These are phyloP conservation scores for Poecilia velifera DNA, from an alignment of 2,797 vertebrate genomes.

Conservation along the genomic window DNA sequence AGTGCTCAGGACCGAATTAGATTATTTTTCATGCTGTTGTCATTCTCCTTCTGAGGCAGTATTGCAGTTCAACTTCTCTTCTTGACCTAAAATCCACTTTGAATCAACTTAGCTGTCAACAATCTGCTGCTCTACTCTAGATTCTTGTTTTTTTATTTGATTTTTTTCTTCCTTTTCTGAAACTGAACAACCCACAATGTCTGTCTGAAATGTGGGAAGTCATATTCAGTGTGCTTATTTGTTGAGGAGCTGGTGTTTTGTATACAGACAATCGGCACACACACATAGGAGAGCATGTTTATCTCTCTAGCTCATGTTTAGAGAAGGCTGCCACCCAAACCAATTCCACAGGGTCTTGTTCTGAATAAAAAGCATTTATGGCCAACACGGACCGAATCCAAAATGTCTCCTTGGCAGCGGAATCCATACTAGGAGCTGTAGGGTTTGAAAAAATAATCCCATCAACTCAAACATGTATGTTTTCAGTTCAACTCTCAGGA, in stretches of 20 bases:
- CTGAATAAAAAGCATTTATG: slow-evolving; percentile 58
- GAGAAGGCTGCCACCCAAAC: slow-evolving; percentile 51
- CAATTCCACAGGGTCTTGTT: slow-evolving; percentile 49
- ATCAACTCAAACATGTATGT: slow-evolving; percentile 37
- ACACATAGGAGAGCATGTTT: slow-evolving; percentile 34
- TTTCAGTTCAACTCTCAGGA: slow-evolving; percentile 21
- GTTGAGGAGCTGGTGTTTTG: slow-evolving; percentile 49
- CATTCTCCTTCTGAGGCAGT: slow-evolving; percentile 32
- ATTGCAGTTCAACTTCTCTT: slow-evolving; percentile 44
- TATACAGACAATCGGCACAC: slow-evolving; percentile 33
- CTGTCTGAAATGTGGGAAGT: slow-evolving; percentile 34
- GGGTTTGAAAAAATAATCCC: slow-evolving; percentile 37
- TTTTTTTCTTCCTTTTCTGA: background rate
- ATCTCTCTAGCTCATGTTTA: slow-evolving; percentile 54
- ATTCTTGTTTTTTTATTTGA: slow-evolving; percentile 25
- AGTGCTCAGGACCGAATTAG: slow-evolving; percentile 45
- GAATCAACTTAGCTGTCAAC: slow-evolving; percentile 52
- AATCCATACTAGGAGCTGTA: slow-evolving; percentile 17
- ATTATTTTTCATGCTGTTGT: slow-evolving; percentile 63
- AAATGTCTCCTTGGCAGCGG: slow-evolving; percentile 36
- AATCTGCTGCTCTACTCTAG: slow-evolving; percentile 19
- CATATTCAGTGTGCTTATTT: slow-evolving; percentile 50
- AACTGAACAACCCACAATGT: background rate
- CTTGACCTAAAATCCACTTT: slow-evolving; percentile 51
- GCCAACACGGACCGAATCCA: slow-evolving; percentile 52